Base-by-base conservation (phyloP, 2,888 invertebrate species). In the Leptinotarsa juncta region DNA sequence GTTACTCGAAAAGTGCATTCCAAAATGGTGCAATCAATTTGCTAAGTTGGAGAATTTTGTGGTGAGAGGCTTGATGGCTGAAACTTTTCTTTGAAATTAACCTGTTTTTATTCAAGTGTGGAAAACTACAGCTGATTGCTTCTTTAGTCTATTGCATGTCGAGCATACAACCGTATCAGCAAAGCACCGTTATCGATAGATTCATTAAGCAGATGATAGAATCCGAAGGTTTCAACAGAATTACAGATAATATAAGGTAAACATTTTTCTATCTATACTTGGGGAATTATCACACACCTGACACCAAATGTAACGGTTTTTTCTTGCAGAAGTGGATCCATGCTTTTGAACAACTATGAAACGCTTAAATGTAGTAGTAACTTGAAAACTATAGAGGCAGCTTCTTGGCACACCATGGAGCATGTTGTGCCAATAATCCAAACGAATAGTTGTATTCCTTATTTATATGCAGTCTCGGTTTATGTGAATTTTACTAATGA, bases 21-120 rank as follows among this genome's bases (percentile, higher is more conserved):
- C 86, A 68, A 91, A 91, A 84, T 91, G 91, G 91, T 82, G 88
- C 23, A 84, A 83, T 14, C 91, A 91, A 82, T 81, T 89, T 53
- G 84, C 86, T 62, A 84, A 83, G 62, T 83, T 88, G 66, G 87
- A 81, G 15, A 71, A 76, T 32, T 90, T 89, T 80, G 88, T 89
- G n/a, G 90, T 85, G 79, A 81, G 79, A 42, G 32, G 16, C 2
- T 32, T 20, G 26, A 14, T 5, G 4, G 5, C 5, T 15, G 4
- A 4, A 53, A 68, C 50, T 50, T 60, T 16, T 15, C 48, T 18
- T 70, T 20, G 4, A 48, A 57, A 57, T 20, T 66, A 49, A 49
- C n/a, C 15, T 10, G n/a, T 26, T 51, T 57, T 70, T 20, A 42
- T 86, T 87, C 79, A 76, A 88, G 88, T 88, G 87, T 81, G 87